Percentiles rank a stretch among this genome's conserved stretches.
These are phyloP conservation scores for Danio jaintianensis DNA, from an alignment of 2,797 vertebrate genomes.

Conservation along the genomic window DNA sequence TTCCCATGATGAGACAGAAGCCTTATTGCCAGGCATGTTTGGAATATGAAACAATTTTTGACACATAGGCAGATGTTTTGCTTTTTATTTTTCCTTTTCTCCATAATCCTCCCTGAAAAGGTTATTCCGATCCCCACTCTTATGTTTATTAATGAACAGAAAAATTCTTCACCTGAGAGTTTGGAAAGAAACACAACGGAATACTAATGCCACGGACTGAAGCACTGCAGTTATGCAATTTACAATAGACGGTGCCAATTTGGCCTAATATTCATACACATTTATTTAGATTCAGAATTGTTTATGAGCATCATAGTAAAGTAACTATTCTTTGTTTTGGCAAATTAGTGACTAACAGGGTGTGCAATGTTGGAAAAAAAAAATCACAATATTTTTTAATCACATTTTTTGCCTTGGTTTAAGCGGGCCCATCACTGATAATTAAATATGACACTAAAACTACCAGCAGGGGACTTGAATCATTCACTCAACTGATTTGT, in stretches of 20 bases:
- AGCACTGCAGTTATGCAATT: constrained; percentile 29
- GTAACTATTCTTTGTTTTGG: too few species aligned
- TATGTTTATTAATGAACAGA: constrained; percentile 66
- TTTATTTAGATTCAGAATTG: constrained; percentile 10
- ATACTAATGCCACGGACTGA: constrained; percentile 54
- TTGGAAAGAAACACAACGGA: constrained; percentile 47
- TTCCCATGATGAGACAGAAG: constrained; percentile 57
- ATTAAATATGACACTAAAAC: too few species aligned
- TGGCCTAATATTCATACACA: constrained; percentile 22
- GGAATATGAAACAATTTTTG: constrained; percentile 61
- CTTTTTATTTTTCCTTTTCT: constrained; percentile 51
- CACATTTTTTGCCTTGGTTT: too few species aligned
- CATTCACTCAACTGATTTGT: too few species aligned
- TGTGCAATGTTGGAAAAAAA: too few species aligned
- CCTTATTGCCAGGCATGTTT: constrained; percentile 60
- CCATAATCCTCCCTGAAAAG: constrained; percentile 62
- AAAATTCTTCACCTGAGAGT: constrained; percentile 63
- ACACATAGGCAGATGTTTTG: constrained; percentile 64
- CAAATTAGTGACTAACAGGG: too few species aligned
- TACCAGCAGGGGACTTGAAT: too few species aligned
- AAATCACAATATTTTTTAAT: too few species aligned
- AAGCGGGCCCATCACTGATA: too few species aligned
- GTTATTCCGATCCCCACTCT: constrained; percentile 55
- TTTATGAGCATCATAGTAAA: neutral
- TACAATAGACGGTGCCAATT: constrained; percentile 30